A percentile compares a stretch with the other conserved stretches of the same genome.
Evolutionary conservation across 2,113 vertebrate genomes (phyloP).

Genomic region (Campylomormyrus numenius): DNA sequence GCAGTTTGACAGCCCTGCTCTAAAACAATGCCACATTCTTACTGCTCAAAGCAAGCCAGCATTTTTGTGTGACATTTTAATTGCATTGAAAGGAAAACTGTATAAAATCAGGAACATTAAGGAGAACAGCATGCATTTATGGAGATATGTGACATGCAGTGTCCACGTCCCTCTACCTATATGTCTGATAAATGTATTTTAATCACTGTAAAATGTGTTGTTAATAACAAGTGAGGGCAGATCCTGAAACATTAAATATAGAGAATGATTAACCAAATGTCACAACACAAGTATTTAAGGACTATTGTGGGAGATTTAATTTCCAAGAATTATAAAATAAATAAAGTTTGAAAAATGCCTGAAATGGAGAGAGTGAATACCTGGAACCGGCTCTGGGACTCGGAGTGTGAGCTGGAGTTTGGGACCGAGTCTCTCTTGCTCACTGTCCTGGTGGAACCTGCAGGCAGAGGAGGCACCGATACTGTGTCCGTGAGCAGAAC

Average conservation of each 20-base stretch:
- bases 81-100: not conserved
- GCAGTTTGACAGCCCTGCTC: too few relatives aligned
- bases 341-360: not conserved
- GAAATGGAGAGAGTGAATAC: conserved; percentile 32
- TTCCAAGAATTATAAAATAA: not conserved
- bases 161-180: not conserved
- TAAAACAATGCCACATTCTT: not conserved
- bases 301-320: not conserved
- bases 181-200: not conserved
- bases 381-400: conserved; percentile 61
- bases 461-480: not conserved
- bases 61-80: not conserved
- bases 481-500: not conserved
- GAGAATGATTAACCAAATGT: not conserved
- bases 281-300: not conserved
- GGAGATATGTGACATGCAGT: not conserved
- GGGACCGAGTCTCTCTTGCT: conserved; percentile 49
- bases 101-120: not conserved
- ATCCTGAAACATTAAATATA: not conserved
- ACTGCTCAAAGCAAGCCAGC: not conserved
- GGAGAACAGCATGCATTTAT: not conserved
- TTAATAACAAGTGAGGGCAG: not conserved
- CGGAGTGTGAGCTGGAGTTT: conserved; percentile 60
- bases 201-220: not conserved
- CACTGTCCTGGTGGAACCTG: not conserved